These are phyloP conservation scores for Darevskia mixta DNA, from an alignment of 2,797 vertebrate genomes.

Conservation along the genomic window DNA sequence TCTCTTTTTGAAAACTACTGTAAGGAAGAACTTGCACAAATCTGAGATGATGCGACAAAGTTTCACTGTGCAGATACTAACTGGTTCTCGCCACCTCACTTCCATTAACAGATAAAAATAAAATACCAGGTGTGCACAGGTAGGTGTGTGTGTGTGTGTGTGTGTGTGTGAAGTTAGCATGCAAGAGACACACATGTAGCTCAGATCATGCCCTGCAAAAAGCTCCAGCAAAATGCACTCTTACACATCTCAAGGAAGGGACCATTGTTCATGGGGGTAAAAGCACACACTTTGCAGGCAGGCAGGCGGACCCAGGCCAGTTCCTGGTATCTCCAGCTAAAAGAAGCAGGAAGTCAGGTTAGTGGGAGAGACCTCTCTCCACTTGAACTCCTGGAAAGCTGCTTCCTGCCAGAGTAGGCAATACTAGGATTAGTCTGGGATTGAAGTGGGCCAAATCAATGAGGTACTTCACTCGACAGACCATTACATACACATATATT, in stretches of 20 bases:
- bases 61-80: constrained; percentile 83
- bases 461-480: background rate
- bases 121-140: background rate
- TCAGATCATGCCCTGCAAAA: background rate
- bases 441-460: background rate
- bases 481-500: too few species aligned
- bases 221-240: background rate
- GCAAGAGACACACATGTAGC: background rate
- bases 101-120: background rate
- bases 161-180: background rate
- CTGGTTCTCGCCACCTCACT: background rate
- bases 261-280: background rate
- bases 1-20: constrained; percentile 64
- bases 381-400: background rate
- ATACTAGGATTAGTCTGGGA: background rate
- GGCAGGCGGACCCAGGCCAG: background rate
- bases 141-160: too few species aligned
- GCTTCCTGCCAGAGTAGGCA: background rate
- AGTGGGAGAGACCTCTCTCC: background rate
- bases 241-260: background rate
- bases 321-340: background rate
- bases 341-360: background rate
- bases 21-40: constrained; percentile 63
- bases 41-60: constrained; percentile 80
- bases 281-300: background rate